A percentile compares a stretch with the other conserved stretches of the same genome.
Conservation (phyloP, 2,113 vertebrate species). For the Prunella fulvescens region DNA sequence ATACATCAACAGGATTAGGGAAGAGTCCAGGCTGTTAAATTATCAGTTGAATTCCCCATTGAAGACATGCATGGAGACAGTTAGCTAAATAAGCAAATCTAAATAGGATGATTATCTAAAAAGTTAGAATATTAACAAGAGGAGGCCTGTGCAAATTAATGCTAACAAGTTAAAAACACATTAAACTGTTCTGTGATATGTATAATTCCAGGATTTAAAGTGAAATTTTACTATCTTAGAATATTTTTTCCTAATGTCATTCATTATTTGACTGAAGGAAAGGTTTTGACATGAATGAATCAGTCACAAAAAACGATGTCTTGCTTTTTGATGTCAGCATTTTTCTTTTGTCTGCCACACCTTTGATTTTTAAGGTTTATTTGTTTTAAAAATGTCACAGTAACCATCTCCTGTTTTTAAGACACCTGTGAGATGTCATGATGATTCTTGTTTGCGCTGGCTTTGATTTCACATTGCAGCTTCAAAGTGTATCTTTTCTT, state of each 20-base stretch:
- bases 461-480: not conserved
- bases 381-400: not conserved
- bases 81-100: slow-evolving; percentile 48
- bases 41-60: slow-evolving; percentile 25
- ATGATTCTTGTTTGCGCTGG: not conserved
- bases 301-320: not conserved
- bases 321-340: not conserved
- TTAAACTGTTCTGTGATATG: not conserved
- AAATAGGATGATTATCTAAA: slow-evolving; percentile 11
- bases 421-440: not conserved
- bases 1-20: slow-evolving; percentile 35
- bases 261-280: not conserved
- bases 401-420: not conserved
- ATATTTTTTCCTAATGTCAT: not conserved
- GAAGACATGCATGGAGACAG: not conserved
- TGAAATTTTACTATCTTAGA: not conserved
- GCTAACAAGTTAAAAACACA: not conserved
- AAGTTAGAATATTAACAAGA: not conserved
- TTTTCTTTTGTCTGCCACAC: not conserved
- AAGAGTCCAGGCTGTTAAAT: slow-evolving; percentile 16
- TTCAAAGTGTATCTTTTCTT: not conserved
- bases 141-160: not conserved
- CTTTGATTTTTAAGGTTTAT: not conserved
- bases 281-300: not conserved
- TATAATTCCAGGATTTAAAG: not conserved